Base-by-base conservation (phyloP, 1,140 invertebrate species). In the Drosophila pallidifrons region DNA sequence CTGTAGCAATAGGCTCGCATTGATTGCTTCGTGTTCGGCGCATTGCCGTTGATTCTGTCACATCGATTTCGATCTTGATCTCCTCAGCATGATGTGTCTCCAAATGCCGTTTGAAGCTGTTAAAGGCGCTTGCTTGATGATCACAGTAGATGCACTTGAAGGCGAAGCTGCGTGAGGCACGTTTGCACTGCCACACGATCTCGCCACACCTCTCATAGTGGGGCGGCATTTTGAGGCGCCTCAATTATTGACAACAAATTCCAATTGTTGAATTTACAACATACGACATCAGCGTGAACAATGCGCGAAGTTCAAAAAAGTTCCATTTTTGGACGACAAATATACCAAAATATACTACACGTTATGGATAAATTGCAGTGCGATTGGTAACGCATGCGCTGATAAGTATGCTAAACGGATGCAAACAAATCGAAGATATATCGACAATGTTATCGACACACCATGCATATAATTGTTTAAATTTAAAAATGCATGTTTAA, bases 81-180 rank as follows among this genome's bases (percentile, higher is more conserved):
- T 63, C 20, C 1, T 25, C 73, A 15, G 28, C 20, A 54, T 79
- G 63, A 13, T 79, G 13, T 3, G 20, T 30, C 25, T 57, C 58
- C 30, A 81, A 55, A 28, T 81, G 63, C 1, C 10, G 15, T 49
- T 69, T 77, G 8, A 81, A 77, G 8, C 46, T 54, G n/a, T 61
- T 59, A 15, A 81, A 81, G 16, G 57, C 61, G 4, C 7, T 64
- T 20, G 67, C 25, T 11, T 67, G 55, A 11, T 60, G 16, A 6
- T 57, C 46, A 25, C 67, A 81, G 35, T 58, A 61, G 38, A 68
- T 60, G 25, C 73, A 81, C 28, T 71, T 80, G 15, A 81, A 81
- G 11, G 57, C 73, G 6, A 81, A 73, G 7, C 32, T 49, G 28
- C 61, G 57, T 5, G 32, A 5, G 20, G 59, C 5, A 0, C 46